These are phyloP conservation scores for Oncorhynchus nerka DNA, from an alignment of 2,113 vertebrate genomes.

Conservation along the genomic window DNA sequence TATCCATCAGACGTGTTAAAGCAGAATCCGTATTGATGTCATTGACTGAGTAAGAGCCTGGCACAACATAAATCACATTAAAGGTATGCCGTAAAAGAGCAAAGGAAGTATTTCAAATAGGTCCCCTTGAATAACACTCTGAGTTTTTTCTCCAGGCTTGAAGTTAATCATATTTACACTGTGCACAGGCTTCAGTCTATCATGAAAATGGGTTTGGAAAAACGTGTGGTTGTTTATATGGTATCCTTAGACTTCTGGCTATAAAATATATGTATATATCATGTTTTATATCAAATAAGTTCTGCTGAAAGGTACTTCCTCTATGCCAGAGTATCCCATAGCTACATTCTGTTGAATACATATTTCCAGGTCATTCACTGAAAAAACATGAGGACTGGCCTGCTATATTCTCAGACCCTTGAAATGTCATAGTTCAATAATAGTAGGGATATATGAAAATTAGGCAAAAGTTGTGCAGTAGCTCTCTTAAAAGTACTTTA, in stretches of 20 bases:
- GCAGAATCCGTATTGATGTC: not conserved
- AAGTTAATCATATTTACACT: slow-evolving; percentile 20
- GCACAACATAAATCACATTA: slow-evolving; percentile 6
- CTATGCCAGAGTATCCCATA: not conserved
- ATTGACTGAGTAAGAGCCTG: not conserved
- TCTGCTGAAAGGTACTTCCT: slow-evolving; percentile 12
- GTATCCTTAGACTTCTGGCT: slow-evolving; percentile 8
- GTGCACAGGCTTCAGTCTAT: not conserved
- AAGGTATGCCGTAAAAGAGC: not conserved
- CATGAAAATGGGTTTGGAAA: not conserved
- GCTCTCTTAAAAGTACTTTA: not conserved
- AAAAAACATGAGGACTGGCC: not conserved
- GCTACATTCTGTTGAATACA: slow-evolving; percentile 1
- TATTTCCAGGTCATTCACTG: not conserved
- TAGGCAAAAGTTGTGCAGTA: not conserved
- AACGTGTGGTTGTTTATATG: too few relatives aligned
- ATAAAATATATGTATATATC: slow-evolving; percentile 9
- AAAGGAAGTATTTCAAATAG: slow-evolving; percentile 7
- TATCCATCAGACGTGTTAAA: not conserved
- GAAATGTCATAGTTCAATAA: not conserved
- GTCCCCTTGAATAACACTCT: not conserved
- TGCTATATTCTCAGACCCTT: slow-evolving; percentile 1
- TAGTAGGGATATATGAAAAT: not conserved
- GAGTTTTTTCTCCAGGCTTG: slow-evolving; percentile 3
- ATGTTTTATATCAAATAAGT: slow-evolving; percentile 12